phyloP scores from a whole-genome alignment of 2,797 vertebrate genomes.

The Chiloscyllium punctatum region DNA sequence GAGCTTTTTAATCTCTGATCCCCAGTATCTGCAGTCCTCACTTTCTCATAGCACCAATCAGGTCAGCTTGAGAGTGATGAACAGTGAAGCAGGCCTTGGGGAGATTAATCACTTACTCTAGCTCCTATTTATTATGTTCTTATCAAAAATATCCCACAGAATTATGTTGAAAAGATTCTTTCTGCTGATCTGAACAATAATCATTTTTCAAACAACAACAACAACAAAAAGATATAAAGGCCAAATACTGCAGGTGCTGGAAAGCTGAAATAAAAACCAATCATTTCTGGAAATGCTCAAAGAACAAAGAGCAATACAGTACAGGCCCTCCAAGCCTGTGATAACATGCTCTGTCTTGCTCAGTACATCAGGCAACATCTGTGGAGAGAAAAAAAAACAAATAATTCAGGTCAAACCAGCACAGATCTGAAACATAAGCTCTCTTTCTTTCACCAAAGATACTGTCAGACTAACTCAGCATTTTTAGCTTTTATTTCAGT shows the following conservation, averaged over 20 bases:
- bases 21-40: too few relatives aligned
- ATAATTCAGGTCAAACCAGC: background rate
- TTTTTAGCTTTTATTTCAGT: background rate
- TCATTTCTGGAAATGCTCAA: background rate
- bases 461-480: background rate
- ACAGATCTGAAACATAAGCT: background rate
- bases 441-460: background rate
- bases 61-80: too few relatives aligned
- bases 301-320: too few relatives aligned
- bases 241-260: background rate
- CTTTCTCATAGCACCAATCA: too few relatives aligned
- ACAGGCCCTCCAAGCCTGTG: too few relatives aligned
- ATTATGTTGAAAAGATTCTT: background rate
- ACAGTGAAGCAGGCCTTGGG: too few relatives aligned
- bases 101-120: too few relatives aligned
- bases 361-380: background rate
- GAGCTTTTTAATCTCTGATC: too few relatives aligned
- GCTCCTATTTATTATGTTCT: too few relatives aligned
- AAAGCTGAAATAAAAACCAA: background rate
- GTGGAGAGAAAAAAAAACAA: background rate
- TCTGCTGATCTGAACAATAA: background rate
- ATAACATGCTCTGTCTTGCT: too few relatives aligned
- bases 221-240: background rate
- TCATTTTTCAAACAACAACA: background rate
- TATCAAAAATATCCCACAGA: background rate